These are phyloP conservation scores for Lutraria lutraria DNA, from an alignment of 2,888 invertebrate genomes.

Conservation along the genomic window DNA sequence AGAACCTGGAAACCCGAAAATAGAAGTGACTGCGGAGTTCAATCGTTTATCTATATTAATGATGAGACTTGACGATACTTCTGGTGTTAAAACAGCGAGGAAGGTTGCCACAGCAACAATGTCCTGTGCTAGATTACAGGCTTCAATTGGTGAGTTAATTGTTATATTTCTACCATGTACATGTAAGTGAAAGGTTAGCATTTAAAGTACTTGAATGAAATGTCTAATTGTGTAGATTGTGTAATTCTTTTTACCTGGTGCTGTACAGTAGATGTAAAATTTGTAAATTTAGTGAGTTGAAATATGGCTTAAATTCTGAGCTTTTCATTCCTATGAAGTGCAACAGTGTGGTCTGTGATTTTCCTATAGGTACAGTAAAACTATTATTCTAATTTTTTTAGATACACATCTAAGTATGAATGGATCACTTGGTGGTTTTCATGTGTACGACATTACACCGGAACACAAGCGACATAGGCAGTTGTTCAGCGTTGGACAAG, in stretches of 20 bases:
- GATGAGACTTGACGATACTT: constrained; percentile 92
- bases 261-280: too few relatives aligned
- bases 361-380: too few relatives aligned
- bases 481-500: constrained; percentile 88
- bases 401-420: constrained; percentile 90
- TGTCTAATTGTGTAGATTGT: too few relatives aligned
- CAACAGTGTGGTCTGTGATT: too few relatives aligned
- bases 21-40: constrained; percentile 94
- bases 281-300: too few relatives aligned
- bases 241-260: too few relatives aligned
- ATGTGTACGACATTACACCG: constrained; percentile 93
- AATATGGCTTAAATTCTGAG: too few relatives aligned
- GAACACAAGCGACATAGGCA: constrained; percentile 94
- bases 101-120: constrained; percentile 98
- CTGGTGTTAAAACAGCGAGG: constrained; percentile 89
- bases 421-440: constrained; percentile 96
- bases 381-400: constrained; percentile 75
- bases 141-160: constrained; percentile 90
- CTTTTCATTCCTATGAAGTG: too few relatives aligned
- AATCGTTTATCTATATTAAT: constrained; percentile 95
- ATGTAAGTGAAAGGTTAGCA: too few relatives aligned
- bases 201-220: too few relatives aligned
- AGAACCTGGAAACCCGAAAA: constrained; percentile 46
- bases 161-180: neutral
- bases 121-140: constrained; percentile 95